Evolutionary conservation across 2,888 invertebrate genomes (phyloP).

Genomic region (Caenorhabditis doughertyi): DNA sequence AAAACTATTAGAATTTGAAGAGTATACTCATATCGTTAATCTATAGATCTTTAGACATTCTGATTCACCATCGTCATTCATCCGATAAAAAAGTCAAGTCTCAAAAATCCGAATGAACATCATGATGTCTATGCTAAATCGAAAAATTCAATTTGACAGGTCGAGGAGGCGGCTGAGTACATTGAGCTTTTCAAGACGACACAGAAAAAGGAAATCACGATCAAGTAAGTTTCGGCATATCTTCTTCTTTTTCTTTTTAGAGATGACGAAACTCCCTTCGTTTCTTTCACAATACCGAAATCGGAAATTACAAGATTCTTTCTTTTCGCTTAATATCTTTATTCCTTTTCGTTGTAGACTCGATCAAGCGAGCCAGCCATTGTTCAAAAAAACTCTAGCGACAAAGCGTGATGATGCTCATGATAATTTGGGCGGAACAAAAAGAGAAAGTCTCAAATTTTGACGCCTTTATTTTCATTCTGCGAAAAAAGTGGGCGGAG

Average conservation of each 20-base stretch:
- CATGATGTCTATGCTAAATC: conserved; percentile 13
- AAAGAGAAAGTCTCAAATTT: too few relatives aligned
- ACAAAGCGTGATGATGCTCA: conserved; percentile 13
- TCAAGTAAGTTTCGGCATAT: conserved; percentile 56
- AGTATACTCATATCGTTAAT: background rate
- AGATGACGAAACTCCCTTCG: too few relatives aligned
- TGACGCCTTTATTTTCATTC: conserved; percentile 23
- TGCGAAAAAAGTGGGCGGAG: conserved; percentile 2
- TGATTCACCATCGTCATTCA: conserved; percentile 4
- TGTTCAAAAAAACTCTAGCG: conserved; percentile 17
- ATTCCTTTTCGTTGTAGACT: background rate
- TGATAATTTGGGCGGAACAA: background rate
- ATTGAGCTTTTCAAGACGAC: conserved; percentile 80
- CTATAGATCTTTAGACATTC: background rate
- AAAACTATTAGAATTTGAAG: background rate
- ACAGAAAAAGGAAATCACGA: conserved; percentile 69
- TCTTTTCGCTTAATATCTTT: background rate
- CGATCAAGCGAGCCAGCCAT: conserved; percentile 46
- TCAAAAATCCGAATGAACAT: conserved; percentile 20
- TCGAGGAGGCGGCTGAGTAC: conserved; percentile 82
- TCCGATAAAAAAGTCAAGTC: background rate
- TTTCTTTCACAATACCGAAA: conserved; percentile 7
- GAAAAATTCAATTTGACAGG: conserved; percentile 55
- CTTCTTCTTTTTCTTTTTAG: conserved; percentile 5
- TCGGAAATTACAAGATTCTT: conserved; percentile 46